A percentile compares a stretch with the other conserved stretches of the same genome.
Evolutionary conservation across 2,888 invertebrate species (phyloP).

Genomic region (Protodeltote pygarga): DNA sequence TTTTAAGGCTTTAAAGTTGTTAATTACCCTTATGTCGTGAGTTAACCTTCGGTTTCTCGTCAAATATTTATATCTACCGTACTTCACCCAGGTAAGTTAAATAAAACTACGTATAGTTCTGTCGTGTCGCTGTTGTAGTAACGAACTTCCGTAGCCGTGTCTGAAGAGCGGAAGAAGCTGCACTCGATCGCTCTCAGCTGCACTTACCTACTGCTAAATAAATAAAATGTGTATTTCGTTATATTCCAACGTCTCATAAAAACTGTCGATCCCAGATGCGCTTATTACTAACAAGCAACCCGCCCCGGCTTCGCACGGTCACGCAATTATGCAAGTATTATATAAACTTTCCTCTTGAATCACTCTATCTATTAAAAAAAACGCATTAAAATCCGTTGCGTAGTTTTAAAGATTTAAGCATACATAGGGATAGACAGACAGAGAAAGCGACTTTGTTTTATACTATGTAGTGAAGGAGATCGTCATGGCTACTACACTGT

Average conservation of each 20-base stretch:
- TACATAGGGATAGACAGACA: no score
- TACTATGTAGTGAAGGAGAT: no score
- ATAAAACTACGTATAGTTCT: conserved; percentile 3
- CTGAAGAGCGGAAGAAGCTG: conserved; percentile 26
- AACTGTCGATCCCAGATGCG: no score
- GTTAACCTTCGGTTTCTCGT: neutral
- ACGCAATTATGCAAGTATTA: no score
- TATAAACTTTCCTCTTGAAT: no score
- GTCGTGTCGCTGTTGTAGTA: conserved; percentile 27
- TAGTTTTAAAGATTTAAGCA: no score
- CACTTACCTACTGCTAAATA: conserved; percentile 12
- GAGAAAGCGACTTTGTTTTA: no score
- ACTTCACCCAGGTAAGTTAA: neutral
- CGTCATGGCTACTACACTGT: no score
- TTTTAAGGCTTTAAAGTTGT: neutral
- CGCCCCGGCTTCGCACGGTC: no score
- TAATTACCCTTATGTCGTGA: neutral
- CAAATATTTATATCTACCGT: neutral
- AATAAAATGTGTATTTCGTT: conserved; percentile 4
- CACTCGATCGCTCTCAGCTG: conserved; percentile 16
- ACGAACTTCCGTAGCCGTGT: conserved; percentile 41
- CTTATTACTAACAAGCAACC: no score
- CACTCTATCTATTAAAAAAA: no score
- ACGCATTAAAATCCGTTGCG: no score
- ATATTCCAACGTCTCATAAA: neutral